Evolutionary conservation across 1,140 invertebrate genomes (phyloP).

Genomic region (Tribolium castaneum): DNA sequence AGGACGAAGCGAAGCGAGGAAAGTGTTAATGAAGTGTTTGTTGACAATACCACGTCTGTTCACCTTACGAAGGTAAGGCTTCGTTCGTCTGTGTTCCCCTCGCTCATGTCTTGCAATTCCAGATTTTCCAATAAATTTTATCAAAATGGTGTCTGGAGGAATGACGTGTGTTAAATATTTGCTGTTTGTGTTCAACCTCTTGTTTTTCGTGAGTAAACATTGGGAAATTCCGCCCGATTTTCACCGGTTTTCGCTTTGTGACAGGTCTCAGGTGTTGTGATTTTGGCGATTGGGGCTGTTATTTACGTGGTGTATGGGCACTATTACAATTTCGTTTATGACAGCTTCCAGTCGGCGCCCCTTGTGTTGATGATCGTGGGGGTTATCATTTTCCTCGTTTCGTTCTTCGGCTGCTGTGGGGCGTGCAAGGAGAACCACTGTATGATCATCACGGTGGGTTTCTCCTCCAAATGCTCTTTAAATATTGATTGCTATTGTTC

Average conservation of each 20-base stretch:
- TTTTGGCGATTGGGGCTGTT: conserved; percentile 78
- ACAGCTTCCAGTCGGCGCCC: conserved; percentile 77
- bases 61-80: neutral
- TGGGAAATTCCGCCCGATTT: neutral
- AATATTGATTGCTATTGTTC: conserved; percentile 54
- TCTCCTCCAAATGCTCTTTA: neutral
- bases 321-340: conserved; percentile 77
- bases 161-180: conserved; percentile 85
- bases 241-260: conserved; percentile 54
- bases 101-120: neutral
- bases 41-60: neutral
- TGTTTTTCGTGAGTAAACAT: conserved; percentile 80
- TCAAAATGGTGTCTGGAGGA: conserved; percentile 76
- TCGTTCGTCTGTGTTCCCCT: neutral
- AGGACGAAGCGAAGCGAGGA: neutral
- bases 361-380: conserved; percentile 87
- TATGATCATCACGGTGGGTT: conserved; percentile 84
- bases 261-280: conserved; percentile 81
- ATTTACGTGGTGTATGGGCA: conserved; percentile 74
- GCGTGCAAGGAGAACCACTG: conserved; percentile 88
- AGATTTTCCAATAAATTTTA: conserved; percentile 17
- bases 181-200: conserved; percentile 82
- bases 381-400: conserved; percentile 83
- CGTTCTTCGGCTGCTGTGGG: conserved; percentile 91
- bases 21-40: conserved; percentile 10